Base-by-base conservation (phyloP, 2,888 invertebrate species). In the Timema podura region DNA sequence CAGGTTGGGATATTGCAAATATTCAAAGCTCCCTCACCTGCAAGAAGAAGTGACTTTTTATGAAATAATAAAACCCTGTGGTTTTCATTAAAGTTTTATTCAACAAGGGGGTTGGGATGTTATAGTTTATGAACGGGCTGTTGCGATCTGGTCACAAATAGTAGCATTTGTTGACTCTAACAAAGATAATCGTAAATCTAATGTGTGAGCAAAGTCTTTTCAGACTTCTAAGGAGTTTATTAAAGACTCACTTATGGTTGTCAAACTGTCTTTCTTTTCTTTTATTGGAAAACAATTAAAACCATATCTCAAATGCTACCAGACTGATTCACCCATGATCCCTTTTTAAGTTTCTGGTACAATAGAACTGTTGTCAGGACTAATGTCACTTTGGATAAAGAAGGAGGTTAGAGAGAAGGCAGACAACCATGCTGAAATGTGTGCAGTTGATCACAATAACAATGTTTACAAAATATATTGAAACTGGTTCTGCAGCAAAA, bases 401-500 rank as follows among this genome's bases (percentile, higher is more conserved):
- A n/a, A 2, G 61, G 44, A 61, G 45, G 7, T 61, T n/a, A 8
- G 30, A 11, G 16, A 6, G 5, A 61, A n/a, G 61, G 61, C 54
- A 54, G 16, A n/a, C 61, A 61, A 13, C 45, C 44, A 61, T n/a
- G 6, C 45, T 15, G 54, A 9, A 5, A 15, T 54, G 54, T 54
- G n/a, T 61, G 13, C 15, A 61, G 5, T 2, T 61, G 61, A 11
- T 61, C 54, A 8, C 6, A 15, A 15, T 15, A 61, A 6, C 1
- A 15, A 10, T 61, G 0, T 13, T 9, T 61, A 61, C 6, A 11
- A 5, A 61, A 6, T 44, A 45, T 5, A 61, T 61, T 16, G 15
- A 61, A 61, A 61, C 30, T 16, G 61, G 61, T 61, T 61, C 45
- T 30, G 61, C 61, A 61, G 11, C 61, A 54, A 54, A 61, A 54